Base-by-base conservation (phyloP, 2,113 vertebrate species). In the Tenebrosternarchus preto region DNA sequence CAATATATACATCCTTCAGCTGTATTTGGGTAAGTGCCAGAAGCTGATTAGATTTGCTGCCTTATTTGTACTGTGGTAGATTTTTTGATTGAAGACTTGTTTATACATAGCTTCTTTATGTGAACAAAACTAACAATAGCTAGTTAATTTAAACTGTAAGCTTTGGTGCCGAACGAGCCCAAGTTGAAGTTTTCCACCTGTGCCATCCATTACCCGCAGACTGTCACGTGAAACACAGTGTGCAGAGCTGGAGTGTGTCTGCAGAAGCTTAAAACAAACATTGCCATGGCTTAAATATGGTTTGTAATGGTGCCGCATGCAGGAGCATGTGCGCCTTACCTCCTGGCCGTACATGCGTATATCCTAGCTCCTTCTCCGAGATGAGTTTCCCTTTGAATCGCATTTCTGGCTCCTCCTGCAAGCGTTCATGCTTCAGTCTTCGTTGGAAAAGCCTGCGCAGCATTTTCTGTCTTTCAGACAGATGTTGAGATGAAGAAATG, bases 361-460 rank as follows among this genome's bases (percentile, higher is more conserved):
- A 96, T 80, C 91, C 93, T 69, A 99, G 93, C 76, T 96, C 93
- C 80, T 86, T 93, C 92, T 98, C 96, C 0, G 93, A 94, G 81
- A 98, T 95, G 88, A 96, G 72, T 63, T 92, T 94, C 67, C 97
- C 97, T 86, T 94, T 96, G 82, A 94, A 96, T 81, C 92, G 93
- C 5, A 86, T 82, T 22, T 96, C 94, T 0, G 92, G 86, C 66
- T 95, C 93, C 12, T 88, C 91, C 19, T 94, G 78, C 73, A 92
- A 90, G 55, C 94, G 91, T 81, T 92, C 91, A 71, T 93, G 84
- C 72, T 96, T 94, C 0, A 91, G 94, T 88, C 89, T 97, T 91
- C 0, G 93, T 83, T 85, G 85, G 80, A 93, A 92, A 80, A 92
- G 78, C 31, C 86, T 69, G 73, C 87, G 85, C 55, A 94, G 80